Base-by-base conservation (phyloP, 2,888 invertebrate species). In the Gnatocerus cornutus region DNA sequence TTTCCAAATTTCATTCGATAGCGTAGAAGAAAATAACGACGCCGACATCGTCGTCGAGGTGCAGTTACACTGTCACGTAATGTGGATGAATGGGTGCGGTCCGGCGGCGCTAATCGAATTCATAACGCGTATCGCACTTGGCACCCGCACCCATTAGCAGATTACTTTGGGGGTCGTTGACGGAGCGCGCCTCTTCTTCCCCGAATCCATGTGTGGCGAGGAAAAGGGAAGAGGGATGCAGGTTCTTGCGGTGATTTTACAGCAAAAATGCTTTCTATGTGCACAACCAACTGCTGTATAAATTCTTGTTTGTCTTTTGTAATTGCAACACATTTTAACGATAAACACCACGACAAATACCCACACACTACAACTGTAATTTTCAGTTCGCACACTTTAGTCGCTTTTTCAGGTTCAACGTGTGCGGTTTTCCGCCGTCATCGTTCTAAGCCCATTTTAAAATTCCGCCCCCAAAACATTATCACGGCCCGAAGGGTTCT, bases 401-500 rank as follows among this genome's bases (percentile, higher is more conserved):
- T n/a, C 21, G 4, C 1, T 21, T 21, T 21, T 4, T 21, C 21
- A n/a, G n/a, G 21, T 21, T 21, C 52, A 33, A 62, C 30, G 52
- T 50, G 52, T 62, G 52, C 29, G 52, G 48, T 62, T 39, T 48
- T 58, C 39, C 72, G 69, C 9, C 12, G 43, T 16, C 58, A 29
- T 58, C 37, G 27, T 58, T 58, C 72, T 75, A 75, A 79, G 75
- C 77, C 73, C 74, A 74, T 78, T 79, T 79, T 78, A 79, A 79
- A 80, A 80, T 80, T 78, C 80, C 80, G 78, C 80, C 80, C 80
- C 72, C 75, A 75, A 71, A 76, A 61, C 75, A 74, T 74, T 73
- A 62, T 62, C 68, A 56, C 59, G 37, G 52, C 53, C 53, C 55
- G 61, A 43, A 68, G 68, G 61, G 68, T 61, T 53, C 68, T 68